Evolutionary conservation across 2,113 vertebrate genomes (phyloP).

Genomic region (Sula dactylatra): DNA sequence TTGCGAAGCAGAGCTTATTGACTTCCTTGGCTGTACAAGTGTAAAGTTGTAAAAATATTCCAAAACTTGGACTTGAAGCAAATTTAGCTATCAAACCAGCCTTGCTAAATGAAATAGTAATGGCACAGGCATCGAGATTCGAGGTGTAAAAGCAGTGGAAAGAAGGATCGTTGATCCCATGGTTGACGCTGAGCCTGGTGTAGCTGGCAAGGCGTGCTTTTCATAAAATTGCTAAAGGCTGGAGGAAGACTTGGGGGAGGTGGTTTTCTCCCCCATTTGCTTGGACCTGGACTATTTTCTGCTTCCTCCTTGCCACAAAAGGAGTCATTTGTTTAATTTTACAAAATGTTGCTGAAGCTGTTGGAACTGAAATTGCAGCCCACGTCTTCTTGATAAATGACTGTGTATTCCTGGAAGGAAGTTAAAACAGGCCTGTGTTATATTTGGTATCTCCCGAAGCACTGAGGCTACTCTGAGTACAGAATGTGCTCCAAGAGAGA

Average conservation of each 20-base stretch:
- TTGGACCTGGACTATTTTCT: not conserved
- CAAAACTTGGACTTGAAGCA: not conserved
- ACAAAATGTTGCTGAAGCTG: not conserved
- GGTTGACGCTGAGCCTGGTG: not conserved
- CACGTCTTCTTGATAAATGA: conserved; percentile 34
- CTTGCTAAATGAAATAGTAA: not conserved
- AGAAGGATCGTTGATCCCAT: accelerated
- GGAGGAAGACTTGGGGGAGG: not conserved
- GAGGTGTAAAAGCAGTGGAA: not conserved
- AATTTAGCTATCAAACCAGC: not conserved
- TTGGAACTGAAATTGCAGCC: conserved; percentile 29
- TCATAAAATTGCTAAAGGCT: not conserved
- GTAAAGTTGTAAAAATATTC: not conserved
- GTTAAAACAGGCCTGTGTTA: conserved; percentile 29
- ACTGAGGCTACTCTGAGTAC: conserved; percentile 25
- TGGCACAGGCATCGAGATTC: accelerated
- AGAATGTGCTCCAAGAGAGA: conserved; percentile 34
- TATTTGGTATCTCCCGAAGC: conserved; percentile 49
- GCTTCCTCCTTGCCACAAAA: not conserved
- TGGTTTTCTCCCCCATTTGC: not conserved
- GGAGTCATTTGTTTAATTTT: conserved; percentile 6
- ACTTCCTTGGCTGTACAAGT: not conserved
- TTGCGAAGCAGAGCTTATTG: not conserved
- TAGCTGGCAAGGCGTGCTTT: not conserved
- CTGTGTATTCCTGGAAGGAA: conserved; percentile 46